These are phyloP conservation scores for Melitaea cinxia DNA, from an alignment of 1,140 invertebrate genomes.

Conservation along the genomic window DNA sequence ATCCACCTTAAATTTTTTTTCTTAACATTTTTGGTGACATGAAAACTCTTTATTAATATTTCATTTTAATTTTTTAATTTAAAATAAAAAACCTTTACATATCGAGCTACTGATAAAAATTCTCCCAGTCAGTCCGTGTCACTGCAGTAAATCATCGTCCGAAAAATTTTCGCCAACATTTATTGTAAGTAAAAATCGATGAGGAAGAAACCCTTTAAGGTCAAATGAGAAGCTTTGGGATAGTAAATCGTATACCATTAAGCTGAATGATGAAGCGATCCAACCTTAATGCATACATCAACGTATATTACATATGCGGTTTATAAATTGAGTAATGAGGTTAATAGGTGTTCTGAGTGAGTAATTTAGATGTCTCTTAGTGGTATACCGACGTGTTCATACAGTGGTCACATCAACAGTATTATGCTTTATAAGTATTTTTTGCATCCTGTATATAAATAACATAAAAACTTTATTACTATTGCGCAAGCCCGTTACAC, in stretches of 20 bases:
- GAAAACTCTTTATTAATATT: too few relatives aligned
- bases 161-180: slow-evolving; percentile 29
- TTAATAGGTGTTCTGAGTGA: background rate
- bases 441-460: too few relatives aligned
- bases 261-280: slow-evolving; percentile 39
- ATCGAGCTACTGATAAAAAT: too few relatives aligned
- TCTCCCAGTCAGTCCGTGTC: background rate
- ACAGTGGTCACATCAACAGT: too few relatives aligned
- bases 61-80: too few relatives aligned
- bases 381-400: background rate
- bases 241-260: slow-evolving; percentile 41
- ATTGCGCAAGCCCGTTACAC: too few relatives aligned
- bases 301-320: background rate
- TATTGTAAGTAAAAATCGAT: slow-evolving; percentile 42
- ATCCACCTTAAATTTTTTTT: too few relatives aligned
- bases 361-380: background rate
- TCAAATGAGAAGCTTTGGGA: slow-evolving; percentile 33
- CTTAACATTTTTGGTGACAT: too few relatives aligned
- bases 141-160: slow-evolving; percentile 21
- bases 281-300: slow-evolving; percentile 20
- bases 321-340: slow-evolving; percentile 5
- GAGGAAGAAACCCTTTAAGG: slow-evolving; percentile 29
- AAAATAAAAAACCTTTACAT: too few relatives aligned
- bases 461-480: too few relatives aligned
- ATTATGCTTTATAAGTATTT: too few relatives aligned